Evolutionary conservation across 2,888 invertebrate species (phyloP), one percentile per base, ranked within the genome.

Genomic region (Cephus pulcher): DNA sequence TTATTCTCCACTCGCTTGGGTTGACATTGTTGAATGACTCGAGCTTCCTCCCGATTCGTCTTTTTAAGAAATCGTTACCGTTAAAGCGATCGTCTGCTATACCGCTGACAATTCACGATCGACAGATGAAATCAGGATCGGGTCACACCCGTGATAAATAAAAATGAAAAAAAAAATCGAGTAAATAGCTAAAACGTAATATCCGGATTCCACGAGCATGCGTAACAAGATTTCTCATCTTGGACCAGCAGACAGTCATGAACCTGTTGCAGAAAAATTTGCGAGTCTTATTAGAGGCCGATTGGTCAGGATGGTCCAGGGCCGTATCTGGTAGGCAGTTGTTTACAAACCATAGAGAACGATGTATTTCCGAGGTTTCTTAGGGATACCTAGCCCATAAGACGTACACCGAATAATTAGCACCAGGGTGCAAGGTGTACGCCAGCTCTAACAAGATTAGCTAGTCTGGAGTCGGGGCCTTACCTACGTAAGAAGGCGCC

Each of bases 21-120:
- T 56, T 89, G 90, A 91, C 90, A 88, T 90, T 91, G 90, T 90
- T 90, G 89, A 88, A 91, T 90, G 90, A 88, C 86, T 88, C 73
- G 75, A 79, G 34, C 56, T 56, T 70, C 74, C 69, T 74, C 75
- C 76, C 71, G 76, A 74, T 34, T 33, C 74, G 74, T 74, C 74
- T 74, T 74, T 74, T 34, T 12, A 34, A 35, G 71, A 71, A 71
- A 71, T 71, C 34, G 12, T 33, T 74, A 30, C 34, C 74, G 74
- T 74, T 34, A 74, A 74, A 34, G 74, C 74, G 34, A 74, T 71
- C 56, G 56, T 56, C 23, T 2, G 23, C 40, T 0, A 56, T 0
- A 23, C 23, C 9, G 56, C 0, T 23, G 56, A 56, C 23, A 9
- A 56, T 23, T 40, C 40, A 9, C 56, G 56, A 56, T 56, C 23